Conservation (phyloP, 2,113 vertebrate species). For the Phycodurus eques region DNA sequence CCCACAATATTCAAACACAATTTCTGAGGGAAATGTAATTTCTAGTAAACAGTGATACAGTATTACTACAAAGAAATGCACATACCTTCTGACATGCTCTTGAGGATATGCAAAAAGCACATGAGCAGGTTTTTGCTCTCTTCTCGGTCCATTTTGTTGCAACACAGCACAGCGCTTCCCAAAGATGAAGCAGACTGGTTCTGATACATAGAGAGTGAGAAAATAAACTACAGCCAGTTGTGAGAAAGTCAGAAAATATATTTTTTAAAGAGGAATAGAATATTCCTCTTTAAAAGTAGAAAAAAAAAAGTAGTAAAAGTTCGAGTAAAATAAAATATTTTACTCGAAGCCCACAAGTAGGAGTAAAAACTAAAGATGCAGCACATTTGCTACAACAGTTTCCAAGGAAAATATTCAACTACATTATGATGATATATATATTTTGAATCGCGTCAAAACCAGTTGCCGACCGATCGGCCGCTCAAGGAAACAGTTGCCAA, state of each 20-base stretch:
- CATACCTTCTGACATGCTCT: slow-evolving; percentile 97
- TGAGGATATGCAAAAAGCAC: slow-evolving; percentile 93
- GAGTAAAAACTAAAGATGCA: slow-evolving; percentile 17
- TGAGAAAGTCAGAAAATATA: background rate
- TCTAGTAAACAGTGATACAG: background rate
- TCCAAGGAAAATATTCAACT: too few species aligned
- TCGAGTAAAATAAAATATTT: too few species aligned
- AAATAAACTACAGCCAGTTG: background rate
- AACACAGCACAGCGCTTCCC: slow-evolving; percentile 83
- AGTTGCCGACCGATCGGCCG: background rate
- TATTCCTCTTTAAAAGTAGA: too few species aligned
- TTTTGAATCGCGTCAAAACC: background rate
- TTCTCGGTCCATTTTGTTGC: slow-evolving; percentile 90
- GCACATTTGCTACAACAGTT: too few species aligned
- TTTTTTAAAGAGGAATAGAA: background rate
- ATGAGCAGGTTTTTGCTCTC: slow-evolving; percentile 94
- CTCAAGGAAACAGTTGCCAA: background rate
- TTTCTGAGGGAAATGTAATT: background rate
- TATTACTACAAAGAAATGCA: background rate
- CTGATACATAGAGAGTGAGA: slow-evolving; percentile 76
- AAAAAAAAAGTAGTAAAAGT: too few species aligned
- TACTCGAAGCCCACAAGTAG: slow-evolving; percentile 1
- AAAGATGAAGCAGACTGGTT: slow-evolving; percentile 78
- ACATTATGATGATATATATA: too few species aligned
- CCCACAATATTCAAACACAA: background rate